phyloP scores from a whole-genome alignment of 2,797 vertebrate genomes.

The Sebastes iracundus region DNA sequence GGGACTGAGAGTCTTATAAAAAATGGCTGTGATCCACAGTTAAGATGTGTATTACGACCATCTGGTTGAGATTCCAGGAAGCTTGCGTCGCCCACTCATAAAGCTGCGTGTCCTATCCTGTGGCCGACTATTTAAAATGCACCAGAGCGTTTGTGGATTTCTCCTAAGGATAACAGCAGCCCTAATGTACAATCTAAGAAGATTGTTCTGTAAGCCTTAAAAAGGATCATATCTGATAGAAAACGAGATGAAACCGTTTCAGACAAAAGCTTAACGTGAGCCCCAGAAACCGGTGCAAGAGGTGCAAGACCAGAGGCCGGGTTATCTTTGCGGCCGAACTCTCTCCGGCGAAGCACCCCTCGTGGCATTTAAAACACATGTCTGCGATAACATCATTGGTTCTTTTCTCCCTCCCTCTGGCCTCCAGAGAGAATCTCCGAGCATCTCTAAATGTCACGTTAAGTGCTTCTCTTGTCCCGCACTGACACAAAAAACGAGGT shows the following conservation, averaged over 20 bases:
- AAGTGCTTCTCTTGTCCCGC: conserved; percentile 79
- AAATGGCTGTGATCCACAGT: conserved; percentile 48
- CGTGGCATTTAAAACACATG: conserved; percentile 80
- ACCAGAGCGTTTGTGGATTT: conserved; percentile 54
- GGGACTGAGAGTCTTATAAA: conserved; percentile 20
- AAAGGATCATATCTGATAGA: conserved; percentile 69
- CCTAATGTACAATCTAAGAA: conserved; percentile 71
- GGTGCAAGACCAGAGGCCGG: conserved; percentile 54
- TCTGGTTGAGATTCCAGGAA: conserved; percentile 67
- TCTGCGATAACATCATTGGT: conserved; percentile 74
- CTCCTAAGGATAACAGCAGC: conserved; percentile 63
- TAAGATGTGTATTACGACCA: conserved; percentile 61
- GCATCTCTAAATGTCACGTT: conserved; percentile 81
- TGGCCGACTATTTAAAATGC: conserved; percentile 67
- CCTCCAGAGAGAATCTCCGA: conserved; percentile 69
- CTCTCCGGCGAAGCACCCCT: conserved; percentile 56
- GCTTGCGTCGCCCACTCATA: conserved; percentile 48
- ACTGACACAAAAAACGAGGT: conserved; percentile 65
- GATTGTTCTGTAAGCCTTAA: conserved; percentile 74
- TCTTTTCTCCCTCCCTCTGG: conserved; percentile 53
- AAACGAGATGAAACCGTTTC: conserved; percentile 68
- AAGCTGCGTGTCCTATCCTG: conserved; percentile 46
- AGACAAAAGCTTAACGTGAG: conserved; percentile 66
- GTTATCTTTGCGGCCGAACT: conserved; percentile 63
- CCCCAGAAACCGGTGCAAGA: conserved; percentile 51